These are phyloP conservation scores for Cirrhinus molitorella DNA, from an alignment of 2,797 vertebrate species.

Conservation along the genomic window DNA sequence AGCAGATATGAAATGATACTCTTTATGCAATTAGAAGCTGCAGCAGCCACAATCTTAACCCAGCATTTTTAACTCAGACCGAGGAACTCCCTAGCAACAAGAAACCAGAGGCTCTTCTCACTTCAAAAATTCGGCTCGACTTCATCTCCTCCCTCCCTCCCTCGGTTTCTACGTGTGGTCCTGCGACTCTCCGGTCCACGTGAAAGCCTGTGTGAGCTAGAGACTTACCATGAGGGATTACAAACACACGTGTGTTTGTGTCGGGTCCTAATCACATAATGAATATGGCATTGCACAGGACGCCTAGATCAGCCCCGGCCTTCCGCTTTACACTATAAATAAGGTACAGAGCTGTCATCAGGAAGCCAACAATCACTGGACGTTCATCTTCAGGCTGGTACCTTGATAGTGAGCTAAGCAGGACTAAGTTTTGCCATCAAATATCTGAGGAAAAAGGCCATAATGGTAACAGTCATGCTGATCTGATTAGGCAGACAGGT, in stretches of 20 bases:
- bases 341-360: slow-evolving; percentile 54
- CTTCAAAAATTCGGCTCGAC: neutral
- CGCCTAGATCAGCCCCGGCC: slow-evolving; percentile 72
- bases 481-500: slow-evolving; percentile 8
- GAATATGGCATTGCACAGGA: slow-evolving; percentile 74
- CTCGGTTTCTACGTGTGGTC: neutral
- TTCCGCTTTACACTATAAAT: slow-evolving; percentile 76
- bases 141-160: no score
- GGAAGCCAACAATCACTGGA: slow-evolving; percentile 2
- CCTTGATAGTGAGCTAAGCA: neutral
- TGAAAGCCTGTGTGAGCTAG: slow-evolving; percentile 29
- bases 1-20: slow-evolving; percentile 5
- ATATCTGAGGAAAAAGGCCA: neutral
- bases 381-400: neutral
- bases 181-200: slow-evolving; percentile 20
- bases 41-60: neutral
- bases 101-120: slow-evolving; percentile 19
- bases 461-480: neutral
- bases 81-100: slow-evolving; percentile 47
- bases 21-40: slow-evolving; percentile 9
- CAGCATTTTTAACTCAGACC: slow-evolving; percentile 10
- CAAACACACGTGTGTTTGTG: slow-evolving; percentile 46
- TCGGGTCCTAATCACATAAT: slow-evolving; percentile 82
- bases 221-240: slow-evolving; percentile 51
- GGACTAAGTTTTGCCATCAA: neutral